Evolutionary conservation across 2,797 vertebrate genomes (phyloP).

Genomic region (Bufotes viridis): DNA sequence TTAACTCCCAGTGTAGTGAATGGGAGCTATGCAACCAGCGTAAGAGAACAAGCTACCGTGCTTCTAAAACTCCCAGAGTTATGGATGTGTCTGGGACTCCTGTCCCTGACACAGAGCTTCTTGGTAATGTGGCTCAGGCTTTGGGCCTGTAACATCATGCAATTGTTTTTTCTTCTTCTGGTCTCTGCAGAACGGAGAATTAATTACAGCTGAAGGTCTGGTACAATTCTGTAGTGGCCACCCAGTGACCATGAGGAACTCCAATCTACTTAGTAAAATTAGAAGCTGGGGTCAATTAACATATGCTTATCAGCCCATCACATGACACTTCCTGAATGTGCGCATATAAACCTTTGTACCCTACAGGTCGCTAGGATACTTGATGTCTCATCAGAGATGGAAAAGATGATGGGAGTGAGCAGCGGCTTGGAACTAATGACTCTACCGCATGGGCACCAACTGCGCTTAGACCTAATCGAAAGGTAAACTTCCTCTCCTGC

Average conservation of each 20-base stretch:
- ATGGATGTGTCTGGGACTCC: no score
- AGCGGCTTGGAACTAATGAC: conserved; percentile 94
- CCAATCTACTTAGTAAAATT: not conserved
- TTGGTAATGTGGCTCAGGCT: no score
- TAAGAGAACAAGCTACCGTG: no score
- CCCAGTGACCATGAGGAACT: not conserved
- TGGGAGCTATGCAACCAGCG: no score
- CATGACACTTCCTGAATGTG: conserved; percentile 54
- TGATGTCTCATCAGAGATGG: conserved; percentile 86
- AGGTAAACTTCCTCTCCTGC: conserved; percentile 77
- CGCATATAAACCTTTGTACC: conserved; percentile 53
- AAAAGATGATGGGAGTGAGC: conserved; percentile 87
- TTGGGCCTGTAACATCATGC: no score
- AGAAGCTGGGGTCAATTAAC: not conserved
- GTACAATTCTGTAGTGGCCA: not conserved
- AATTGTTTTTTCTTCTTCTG: no score
- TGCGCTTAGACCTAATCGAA: conserved; percentile 94
- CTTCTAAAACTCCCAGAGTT: no score
- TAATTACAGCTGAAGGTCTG: no score
- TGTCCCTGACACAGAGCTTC: no score
- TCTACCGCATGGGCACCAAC: conserved; percentile 89
- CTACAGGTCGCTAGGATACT: conserved; percentile 90
- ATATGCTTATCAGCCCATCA: not conserved
- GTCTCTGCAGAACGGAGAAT: no score
- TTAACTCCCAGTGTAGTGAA: no score